Base-by-base conservation (phyloP, 1,140 invertebrate species). In the Psix sp. region DNA sequence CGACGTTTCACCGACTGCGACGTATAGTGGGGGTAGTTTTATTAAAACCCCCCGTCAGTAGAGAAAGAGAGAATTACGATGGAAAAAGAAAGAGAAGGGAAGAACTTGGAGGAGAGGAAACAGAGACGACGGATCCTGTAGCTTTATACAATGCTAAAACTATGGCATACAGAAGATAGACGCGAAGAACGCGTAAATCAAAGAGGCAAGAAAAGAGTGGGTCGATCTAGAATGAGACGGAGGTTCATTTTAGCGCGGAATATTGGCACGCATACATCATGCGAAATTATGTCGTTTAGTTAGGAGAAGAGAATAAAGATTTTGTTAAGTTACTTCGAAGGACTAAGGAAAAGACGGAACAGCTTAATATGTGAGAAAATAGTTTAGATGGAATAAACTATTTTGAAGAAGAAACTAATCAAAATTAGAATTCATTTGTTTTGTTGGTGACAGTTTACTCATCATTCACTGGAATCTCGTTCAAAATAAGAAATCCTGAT, bases 1-100 rank as follows among this genome's bases (percentile, higher is more conserved):
- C 62, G 72, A 74, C 72, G 65, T 77, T 76, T 67, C 40, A 43
- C 17, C 68, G 45, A 67, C 63, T 57, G 63, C 18, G 17, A 11
- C 0, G 9, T 9, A 11, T 72, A 51, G 79, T 73, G 62, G 77
- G 79, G 77, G 79, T 73, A 80, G 75, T 80, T 80, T 77, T 80
- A 80, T 80, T 80, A 80, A 80, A 80, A 70, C 49, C 49, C 73
- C 63, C 68, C 79, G 68, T 80, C 74, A 75, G 77, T 78, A 76
- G 77, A 40, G 45, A 20, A 18, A 48, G 49, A 45, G 33, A 21
- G 36, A 20, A n/a, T 9, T 26, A 31, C 5, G 11, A n/a, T 14
- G 7, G 11, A 35, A 42, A 14, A 11, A 24, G 45, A 2, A 31
- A 38, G 17, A 17, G 18, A 35, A 6, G 17, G 14, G 6, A 11